Percentiles rank a stretch among this genome's conserved stretches.
Conservation (phyloP, 2,888 invertebrate genomes). For the Azorinus chamasolen region DNA sequence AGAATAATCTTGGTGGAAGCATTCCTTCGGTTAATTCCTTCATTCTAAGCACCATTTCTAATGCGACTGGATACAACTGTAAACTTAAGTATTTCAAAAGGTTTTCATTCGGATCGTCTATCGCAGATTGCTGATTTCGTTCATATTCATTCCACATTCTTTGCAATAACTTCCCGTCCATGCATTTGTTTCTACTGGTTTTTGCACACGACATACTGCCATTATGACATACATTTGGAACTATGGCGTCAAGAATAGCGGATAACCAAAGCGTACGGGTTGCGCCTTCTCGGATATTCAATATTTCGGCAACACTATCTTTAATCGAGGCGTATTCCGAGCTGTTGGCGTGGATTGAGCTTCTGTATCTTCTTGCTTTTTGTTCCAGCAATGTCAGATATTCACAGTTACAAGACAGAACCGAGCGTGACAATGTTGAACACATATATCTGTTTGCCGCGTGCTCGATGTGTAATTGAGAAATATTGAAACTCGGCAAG, state of each 20-base stretch:
- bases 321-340: slow-evolving; percentile 88
- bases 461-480: slow-evolving; percentile 89
- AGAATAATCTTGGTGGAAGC: slow-evolving; percentile 88
- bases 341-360: slow-evolving; percentile 88
- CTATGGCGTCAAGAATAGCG: slow-evolving; percentile 92
- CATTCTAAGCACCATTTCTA: slow-evolving; percentile 89
- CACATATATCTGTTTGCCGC: slow-evolving; percentile 70
- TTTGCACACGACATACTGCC: slow-evolving; percentile 92
- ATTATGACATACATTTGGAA: slow-evolving; percentile 95
- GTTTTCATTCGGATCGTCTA: slow-evolving; percentile 41
- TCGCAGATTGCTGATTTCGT: slow-evolving; percentile 50
- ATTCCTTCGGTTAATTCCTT: slow-evolving; percentile 43
- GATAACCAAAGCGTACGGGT: slow-evolving; percentile 88
- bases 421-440: slow-evolving; percentile 89
- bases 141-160: slow-evolving; percentile 73
- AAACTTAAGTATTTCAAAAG: slow-evolving; percentile 89
- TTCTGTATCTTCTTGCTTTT: slow-evolving; percentile 25
- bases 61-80: slow-evolving; percentile 93
- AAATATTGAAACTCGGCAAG: slow-evolving; percentile 90
- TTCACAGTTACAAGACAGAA: slow-evolving; percentile 92
- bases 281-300: slow-evolving; percentile 88
- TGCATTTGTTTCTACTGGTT: slow-evolving; percentile 79
- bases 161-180: slow-evolving; percentile 65
- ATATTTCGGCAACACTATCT: slow-evolving; percentile 91
- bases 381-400: slow-evolving; percentile 89